Evolutionary conservation across 2,113 vertebrate genomes (phyloP).

Genomic region (Nothobranchius furzeri): DNA sequence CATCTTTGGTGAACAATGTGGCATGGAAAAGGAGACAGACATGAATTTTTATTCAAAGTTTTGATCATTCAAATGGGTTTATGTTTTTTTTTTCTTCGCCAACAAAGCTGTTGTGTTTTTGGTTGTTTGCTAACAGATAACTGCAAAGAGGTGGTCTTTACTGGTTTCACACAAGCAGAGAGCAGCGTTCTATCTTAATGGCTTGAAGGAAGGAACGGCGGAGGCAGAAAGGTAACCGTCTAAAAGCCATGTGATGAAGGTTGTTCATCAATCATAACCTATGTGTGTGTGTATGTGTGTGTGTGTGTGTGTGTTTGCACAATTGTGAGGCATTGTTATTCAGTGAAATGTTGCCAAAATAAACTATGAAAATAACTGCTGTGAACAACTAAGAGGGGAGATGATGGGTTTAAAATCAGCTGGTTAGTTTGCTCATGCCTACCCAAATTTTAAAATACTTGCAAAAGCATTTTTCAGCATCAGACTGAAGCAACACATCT

Average conservation of each 20-base stretch:
- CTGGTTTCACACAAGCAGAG: slow-evolving; percentile 93
- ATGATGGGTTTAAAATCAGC: too few species aligned
- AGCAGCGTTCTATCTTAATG: slow-evolving; percentile 93
- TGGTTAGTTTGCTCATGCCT: too few species aligned
- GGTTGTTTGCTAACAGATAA: slow-evolving; percentile 95
- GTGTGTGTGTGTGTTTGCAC: too few species aligned
- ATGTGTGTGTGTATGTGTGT: background rate
- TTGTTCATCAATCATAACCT: slow-evolving; percentile 32
- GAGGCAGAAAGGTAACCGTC: slow-evolving; percentile 86
- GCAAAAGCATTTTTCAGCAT: too few species aligned
- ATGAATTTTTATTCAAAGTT: background rate
- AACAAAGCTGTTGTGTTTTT: slow-evolving; percentile 79
- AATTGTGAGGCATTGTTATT: slow-evolving; percentile 9
- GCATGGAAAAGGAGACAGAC: background rate
- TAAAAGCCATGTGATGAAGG: slow-evolving; percentile 10
- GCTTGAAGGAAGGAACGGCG: slow-evolving; percentile 82
- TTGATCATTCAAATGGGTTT: slow-evolving; percentile 14
- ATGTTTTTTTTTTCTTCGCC: slow-evolving; percentile 26
- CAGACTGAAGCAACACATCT: too few species aligned
- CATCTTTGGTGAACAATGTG: slow-evolving; percentile 76
- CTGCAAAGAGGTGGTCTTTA: slow-evolving; percentile 96
- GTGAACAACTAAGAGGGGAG: too few species aligned
- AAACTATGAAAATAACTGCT: background rate
- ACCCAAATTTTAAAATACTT: too few species aligned
- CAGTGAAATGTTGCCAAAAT: background rate